Evolutionary conservation across 2,888 invertebrate genomes (phyloP).

Genomic region (Portevinia maculata): DNA sequence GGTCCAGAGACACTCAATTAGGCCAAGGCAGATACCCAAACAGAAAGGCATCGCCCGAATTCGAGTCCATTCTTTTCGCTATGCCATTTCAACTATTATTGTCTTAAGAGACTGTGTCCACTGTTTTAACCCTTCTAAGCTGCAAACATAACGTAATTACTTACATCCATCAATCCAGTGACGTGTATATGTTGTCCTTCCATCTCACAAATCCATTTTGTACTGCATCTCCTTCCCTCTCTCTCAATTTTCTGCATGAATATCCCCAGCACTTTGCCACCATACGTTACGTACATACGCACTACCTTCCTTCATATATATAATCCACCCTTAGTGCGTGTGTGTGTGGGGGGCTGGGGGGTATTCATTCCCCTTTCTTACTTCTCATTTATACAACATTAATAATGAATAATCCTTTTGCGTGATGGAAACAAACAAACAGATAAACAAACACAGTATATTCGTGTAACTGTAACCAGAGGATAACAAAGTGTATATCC

Average conservation of each 20-base stretch:
- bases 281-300: too few species aligned
- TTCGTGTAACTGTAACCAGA: not conserved
- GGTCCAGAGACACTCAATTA: too few species aligned
- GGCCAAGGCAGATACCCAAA: too few species aligned
- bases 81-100: not conserved
- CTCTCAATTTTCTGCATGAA: not conserved
- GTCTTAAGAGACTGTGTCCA: not conserved
- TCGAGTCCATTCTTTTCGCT: not conserved
- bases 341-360: too few species aligned
- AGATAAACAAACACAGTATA: not conserved
- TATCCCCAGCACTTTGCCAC: not conserved
- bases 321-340: conserved; percentile 25
- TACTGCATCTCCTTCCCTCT: too few species aligned
- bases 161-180: conserved; percentile 3
- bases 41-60: too few species aligned
- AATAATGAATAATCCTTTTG: conserved; percentile 51
- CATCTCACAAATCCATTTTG: conserved; percentile 2
- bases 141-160: conserved; percentile 23
- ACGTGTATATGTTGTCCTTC: not conserved
- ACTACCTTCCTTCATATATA: not conserved
- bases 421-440: conserved; percentile 12
- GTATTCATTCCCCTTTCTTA: not conserved
- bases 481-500: conserved; percentile 24
- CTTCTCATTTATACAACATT: conserved; percentile 16
- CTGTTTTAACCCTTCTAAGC: conserved; percentile 6